Conservation (phyloP, 2,113 vertebrate genomes). For the Caracal caracal region DNA sequence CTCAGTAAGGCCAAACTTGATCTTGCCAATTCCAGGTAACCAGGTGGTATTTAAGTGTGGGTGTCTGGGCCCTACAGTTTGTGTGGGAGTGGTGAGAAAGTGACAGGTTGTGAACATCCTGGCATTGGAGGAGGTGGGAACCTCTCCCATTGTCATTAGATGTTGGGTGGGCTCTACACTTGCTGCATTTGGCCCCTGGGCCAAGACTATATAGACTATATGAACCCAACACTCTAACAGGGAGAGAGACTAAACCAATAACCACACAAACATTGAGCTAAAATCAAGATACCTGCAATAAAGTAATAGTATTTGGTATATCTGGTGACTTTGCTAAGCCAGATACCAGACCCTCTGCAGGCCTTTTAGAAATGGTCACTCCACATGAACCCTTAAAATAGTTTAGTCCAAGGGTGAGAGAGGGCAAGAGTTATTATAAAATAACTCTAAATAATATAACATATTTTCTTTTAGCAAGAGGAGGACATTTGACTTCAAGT, state of each 20-base stretch:
- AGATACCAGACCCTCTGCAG: background rate
- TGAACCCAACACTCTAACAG: no score
- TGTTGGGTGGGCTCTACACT: background rate
- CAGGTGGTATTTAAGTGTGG: background rate
- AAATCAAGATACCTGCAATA: background rate
- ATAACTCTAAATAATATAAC: background rate
- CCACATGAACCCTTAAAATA: background rate
- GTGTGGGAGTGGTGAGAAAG: no score
- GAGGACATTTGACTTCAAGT: background rate
- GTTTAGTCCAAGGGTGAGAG: background rate
- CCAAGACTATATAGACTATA: background rate
- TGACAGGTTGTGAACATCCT: background rate
- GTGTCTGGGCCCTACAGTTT: background rate
- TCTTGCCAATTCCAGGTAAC: background rate
- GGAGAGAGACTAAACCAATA: background rate
- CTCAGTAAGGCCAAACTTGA: background rate
- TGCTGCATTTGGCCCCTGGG: background rate
- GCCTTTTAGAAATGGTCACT: background rate
- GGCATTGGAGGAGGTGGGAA: background rate
- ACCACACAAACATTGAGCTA: background rate
- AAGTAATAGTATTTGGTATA: background rate
- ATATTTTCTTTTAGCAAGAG: background rate
- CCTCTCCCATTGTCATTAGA: accelerated
- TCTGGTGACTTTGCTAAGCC: background rate
- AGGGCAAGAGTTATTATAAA: slow-evolving; percentile 28